phyloP scores from a whole-genome alignment of 2,888 invertebrate species.

The Ypsolopha sequella region DNA sequence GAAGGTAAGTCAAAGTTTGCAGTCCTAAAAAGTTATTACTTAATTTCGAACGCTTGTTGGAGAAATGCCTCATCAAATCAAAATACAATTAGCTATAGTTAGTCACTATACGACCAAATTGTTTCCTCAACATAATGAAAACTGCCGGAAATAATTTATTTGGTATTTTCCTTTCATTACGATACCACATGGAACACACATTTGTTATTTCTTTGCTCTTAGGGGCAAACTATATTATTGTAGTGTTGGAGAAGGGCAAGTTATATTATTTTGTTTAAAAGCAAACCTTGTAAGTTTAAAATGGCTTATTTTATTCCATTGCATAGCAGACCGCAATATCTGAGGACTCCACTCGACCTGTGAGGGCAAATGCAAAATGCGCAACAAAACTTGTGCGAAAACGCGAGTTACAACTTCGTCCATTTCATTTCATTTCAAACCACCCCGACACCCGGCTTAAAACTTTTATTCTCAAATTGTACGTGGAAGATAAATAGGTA shows the following conservation, averaged over 20 bases:
- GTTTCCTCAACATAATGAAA: slow-evolving; percentile 57
- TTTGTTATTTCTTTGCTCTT: not conserved
- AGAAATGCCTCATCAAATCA: too few species aligned
- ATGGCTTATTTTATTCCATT: slow-evolving; percentile 24
- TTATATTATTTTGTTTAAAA: slow-evolving; percentile 1
- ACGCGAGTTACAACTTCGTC: not conserved
- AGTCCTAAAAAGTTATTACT: too few species aligned
- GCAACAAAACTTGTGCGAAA: slow-evolving; percentile 29
- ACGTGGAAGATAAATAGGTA: too few species aligned
- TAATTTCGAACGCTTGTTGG: too few species aligned
- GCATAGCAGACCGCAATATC: slow-evolving; percentile 35
- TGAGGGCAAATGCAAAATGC: slow-evolving; percentile 32
- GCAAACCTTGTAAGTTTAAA: slow-evolving; percentile 12
- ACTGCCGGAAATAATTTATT: slow-evolving; percentile 44
- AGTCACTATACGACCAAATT: slow-evolving; percentile 55
- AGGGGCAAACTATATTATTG: too few species aligned
- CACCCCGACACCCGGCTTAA: too few species aligned
- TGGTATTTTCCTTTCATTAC: slow-evolving; percentile 15
- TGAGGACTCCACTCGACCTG: slow-evolving; percentile 54
- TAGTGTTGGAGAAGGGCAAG: too few species aligned
- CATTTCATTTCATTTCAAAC: too few species aligned
- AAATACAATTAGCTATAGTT: slow-evolving; percentile 28
- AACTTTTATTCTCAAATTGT: too few species aligned
- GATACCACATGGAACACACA: not conserved
- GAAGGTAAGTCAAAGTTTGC: too few species aligned